Base-by-base conservation (phyloP, 2,888 invertebrate genomes). In the Thereva nobilitata region DNA sequence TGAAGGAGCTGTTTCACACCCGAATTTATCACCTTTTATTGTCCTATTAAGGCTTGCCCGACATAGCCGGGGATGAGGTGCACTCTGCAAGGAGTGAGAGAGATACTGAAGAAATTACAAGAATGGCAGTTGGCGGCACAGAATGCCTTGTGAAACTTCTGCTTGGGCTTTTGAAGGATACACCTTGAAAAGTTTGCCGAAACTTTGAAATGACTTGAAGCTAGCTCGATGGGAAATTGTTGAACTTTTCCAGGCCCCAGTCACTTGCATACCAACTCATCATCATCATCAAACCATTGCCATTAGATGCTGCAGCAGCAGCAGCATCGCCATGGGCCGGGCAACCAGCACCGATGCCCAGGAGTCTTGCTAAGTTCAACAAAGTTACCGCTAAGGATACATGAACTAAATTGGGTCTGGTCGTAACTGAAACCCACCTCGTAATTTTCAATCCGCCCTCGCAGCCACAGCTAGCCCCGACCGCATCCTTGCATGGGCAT, bases 371-470 rank as follows among this genome's bases (percentile, higher is more conserved):
- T 8, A 50, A 54, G 53, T 64, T 64, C 54, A 54, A 42, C 64
- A 44, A 64, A 64, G 64, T 64, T 64, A 64, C 64, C 64, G 54
- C 64, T 38, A 67, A 55, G 65, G 65, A 65, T 65, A 56, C 66
- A 41, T 45, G 59, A 64, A 65, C 61, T 68, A 68, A 68, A 68
- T 68, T 68, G 64, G 68, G 57, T 55, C 63, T 66, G 68, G 69
- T 69, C 64, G 67, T 69, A 67, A 67, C 50, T 53, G 67, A 69
- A 69, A 67, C 64, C 67, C 65, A 69, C 59, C 64, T 69, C 67
- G 69, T 69, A 69, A 69, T 69, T 69, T 59, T 68, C 64, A 49
- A 66, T 68, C 59, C 52, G 41, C 42, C 42, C 49, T 52, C 42
- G 42, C 40, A 40, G 63, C 63, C 63, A 9, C 63, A 63, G 23